Evolutionary conservation across 2,797 vertebrate species (phyloP), one percentile per base, ranked within the genome.

Genomic region (Microctenopoma steveboyesi): DNA sequence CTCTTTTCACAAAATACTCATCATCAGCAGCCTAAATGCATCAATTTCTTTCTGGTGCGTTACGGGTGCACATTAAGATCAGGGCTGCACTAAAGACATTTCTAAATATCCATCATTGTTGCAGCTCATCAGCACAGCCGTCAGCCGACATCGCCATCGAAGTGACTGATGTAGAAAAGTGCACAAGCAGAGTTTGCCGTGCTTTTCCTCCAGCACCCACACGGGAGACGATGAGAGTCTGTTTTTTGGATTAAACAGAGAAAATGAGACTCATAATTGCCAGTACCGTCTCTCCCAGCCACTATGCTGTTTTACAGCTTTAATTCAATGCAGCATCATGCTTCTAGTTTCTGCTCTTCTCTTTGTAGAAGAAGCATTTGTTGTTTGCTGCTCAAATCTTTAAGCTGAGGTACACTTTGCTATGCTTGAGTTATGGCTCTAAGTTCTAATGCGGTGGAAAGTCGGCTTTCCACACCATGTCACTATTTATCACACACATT

Each of bases 71-170:
- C 67, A 56, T 74, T 56, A 62, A 59, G 61, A 77, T 56, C 40
- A 50, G 65, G 39, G 60, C 40, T 59, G 4, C n/a, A 18, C 2
- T 18, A 27, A 76, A 68, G 64, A 70, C 72, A 60, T 60, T 71
- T 69, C 57, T 68, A 42, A 63, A 60, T 65, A 86, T 89, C 71
- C 69, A 78, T 86, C 80, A 84, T 72, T 18, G 40, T 69, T 81
- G 55, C 70, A 69, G 70, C 82, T 79, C 74, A 86, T 79, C 74
- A 72, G 57, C 65, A 1, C 43, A 46, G 69, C 81, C 12, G 62
- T 74, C 59, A 72, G 67, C 54, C 39, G 59, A 63, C 39, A 55
- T 62, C 60, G 42, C 57, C 50, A 25, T 40, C 57, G 33, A 39
- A 68, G 64, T 81, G 57, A 82, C 77, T 48, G 27, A 81, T 79